Evolutionary conservation across 2,113 vertebrate genomes (phyloP).

Genomic region (Actinemys pallida): DNA sequence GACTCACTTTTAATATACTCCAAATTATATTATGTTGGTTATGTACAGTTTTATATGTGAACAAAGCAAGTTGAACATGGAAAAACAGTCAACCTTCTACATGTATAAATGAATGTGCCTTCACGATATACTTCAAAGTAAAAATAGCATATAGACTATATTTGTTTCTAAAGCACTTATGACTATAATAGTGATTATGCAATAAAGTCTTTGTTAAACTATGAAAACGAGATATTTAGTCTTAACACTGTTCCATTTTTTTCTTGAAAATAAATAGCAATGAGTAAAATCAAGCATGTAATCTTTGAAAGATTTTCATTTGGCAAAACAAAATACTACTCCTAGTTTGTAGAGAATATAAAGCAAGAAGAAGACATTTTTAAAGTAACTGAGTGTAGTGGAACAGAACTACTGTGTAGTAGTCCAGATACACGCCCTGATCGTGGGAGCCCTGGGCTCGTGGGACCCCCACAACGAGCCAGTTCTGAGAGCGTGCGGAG

Average conservation of each 20-base stretch:
- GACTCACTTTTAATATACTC: neutral
- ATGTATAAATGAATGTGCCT: conserved; percentile 65
- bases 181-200: conserved; percentile 21
- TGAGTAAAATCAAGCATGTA: neutral
- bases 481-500: no score
- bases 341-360: neutral
- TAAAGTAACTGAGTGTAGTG: neutral
- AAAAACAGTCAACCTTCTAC: neutral
- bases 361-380: neutral
- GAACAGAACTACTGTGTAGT: neutral
- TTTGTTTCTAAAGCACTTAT: neutral
- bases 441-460: no score
- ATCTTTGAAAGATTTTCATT: neutral
- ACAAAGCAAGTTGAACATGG: neutral
- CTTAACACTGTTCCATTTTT: neutral
- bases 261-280: neutral
- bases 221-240: accelerated
- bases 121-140: conserved; percentile 24
- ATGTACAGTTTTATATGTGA: conserved; percentile 50
- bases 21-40: neutral
- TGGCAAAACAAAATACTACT: neutral
- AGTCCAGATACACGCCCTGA: neutral
- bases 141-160: neutral
- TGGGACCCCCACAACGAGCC: no score
- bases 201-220: conserved; percentile 69